Evolutionary conservation across 1,140 invertebrate species (phyloP).

Genomic region (Drosophila pseudoananassae): DNA sequence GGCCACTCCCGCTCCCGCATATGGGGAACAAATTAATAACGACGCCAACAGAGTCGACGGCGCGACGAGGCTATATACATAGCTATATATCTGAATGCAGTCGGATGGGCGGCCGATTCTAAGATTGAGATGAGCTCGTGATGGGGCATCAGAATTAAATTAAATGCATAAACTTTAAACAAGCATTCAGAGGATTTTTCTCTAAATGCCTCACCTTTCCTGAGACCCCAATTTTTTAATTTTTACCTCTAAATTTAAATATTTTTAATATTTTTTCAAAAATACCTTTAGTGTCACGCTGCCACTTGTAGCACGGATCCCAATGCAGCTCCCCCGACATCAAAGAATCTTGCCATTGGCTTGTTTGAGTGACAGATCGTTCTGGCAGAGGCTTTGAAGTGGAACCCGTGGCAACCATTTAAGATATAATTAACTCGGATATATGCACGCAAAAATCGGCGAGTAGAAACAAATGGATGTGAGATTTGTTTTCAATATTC

Average conservation of each 20-base stretch:
- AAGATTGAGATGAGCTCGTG: conserved; percentile 15
- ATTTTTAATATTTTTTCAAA: background rate
- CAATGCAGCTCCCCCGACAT: conserved; percentile 43
- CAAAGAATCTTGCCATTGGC: conserved; percentile 54
- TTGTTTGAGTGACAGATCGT: conserved; percentile 49
- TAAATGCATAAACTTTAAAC: too few relatives aligned
- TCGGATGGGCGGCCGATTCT: conserved; percentile 2
- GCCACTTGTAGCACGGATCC: background rate
- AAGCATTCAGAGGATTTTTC: background rate
- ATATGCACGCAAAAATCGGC: conserved; percentile 14
- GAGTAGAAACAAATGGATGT: conserved; percentile 11
- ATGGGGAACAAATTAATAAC: conserved; percentile 69
- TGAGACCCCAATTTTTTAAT: too few relatives aligned
- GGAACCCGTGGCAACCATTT: conserved; percentile 46
- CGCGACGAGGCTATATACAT: conserved; percentile 47
- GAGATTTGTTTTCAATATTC: conserved; percentile 32
- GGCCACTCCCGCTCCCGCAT: conserved; percentile 29
- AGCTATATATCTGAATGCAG: conserved; percentile 25
- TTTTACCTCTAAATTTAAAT: background rate
- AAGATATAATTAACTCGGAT: conserved; percentile 46
- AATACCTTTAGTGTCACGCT: conserved; percentile 24
- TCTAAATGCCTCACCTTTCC: too few relatives aligned
- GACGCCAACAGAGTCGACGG: conserved; percentile 57
- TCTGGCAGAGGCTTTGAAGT: conserved; percentile 35
- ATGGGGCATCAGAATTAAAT: background rate